Conservation (phyloP, 2,113 vertebrate species). For the Mobula birostris region DNA sequence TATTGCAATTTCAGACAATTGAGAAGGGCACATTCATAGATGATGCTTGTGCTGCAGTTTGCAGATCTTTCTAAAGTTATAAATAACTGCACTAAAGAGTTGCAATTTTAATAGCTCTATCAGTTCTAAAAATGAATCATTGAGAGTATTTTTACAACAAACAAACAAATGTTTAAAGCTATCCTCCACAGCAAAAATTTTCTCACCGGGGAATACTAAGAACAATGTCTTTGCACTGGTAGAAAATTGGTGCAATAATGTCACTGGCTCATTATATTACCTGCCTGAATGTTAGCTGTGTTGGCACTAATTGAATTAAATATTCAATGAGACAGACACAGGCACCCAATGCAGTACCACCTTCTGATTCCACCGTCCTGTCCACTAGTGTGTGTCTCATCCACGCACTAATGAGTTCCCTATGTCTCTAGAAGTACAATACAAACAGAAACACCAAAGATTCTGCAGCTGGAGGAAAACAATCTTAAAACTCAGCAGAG, state of each 20-base stretch:
- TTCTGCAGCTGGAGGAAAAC: too few relatives aligned
- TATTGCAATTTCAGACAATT: background rate
- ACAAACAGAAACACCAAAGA: background rate
- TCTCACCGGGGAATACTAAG: background rate
- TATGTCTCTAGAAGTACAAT: background rate
- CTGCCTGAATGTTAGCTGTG: too few relatives aligned
- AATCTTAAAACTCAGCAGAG: too few relatives aligned
- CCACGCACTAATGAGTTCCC: background rate
- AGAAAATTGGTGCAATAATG: background rate
- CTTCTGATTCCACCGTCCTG: background rate
- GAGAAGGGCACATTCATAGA: background rate
- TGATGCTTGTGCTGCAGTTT: background rate
- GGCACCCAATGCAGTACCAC: background rate
- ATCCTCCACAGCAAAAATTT: background rate
- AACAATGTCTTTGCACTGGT: background rate
- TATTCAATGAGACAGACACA: too few relatives aligned
- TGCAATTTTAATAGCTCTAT: background rate
- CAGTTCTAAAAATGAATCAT: background rate
- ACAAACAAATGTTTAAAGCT: background rate
- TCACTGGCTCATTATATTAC: background rate
- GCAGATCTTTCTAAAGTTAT: background rate
- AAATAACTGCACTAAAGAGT: background rate
- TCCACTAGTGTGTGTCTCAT: background rate
- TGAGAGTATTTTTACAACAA: background rate
- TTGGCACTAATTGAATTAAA: background rate